These are phyloP conservation scores for Limnephilus rhombicus DNA, from an alignment of 2,888 invertebrate genomes.

Conservation along the genomic window DNA sequence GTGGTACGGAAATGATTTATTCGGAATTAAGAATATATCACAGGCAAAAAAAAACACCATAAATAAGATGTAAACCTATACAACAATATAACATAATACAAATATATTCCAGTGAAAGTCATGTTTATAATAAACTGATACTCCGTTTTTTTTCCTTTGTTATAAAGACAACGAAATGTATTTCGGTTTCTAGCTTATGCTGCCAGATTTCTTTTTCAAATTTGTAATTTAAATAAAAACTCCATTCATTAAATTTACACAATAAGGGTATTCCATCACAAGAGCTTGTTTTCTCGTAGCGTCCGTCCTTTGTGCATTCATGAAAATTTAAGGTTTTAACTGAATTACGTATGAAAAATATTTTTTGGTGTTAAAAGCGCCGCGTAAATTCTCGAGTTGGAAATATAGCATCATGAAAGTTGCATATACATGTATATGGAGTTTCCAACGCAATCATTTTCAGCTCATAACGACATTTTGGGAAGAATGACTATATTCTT, in stretches of 20 bases:
- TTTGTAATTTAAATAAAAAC: slow-evolving; percentile 7
- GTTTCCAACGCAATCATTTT: no score
- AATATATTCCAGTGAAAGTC: not conserved
- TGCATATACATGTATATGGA: not conserved
- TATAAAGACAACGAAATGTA: slow-evolving; percentile 14
- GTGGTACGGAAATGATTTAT: not conserved
- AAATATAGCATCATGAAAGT: not conserved
- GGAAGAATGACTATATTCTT: no score
- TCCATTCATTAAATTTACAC: not conserved
- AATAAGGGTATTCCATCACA: not conserved
- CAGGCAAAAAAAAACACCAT: not conserved
- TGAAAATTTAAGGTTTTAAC: not conserved
- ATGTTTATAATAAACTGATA: not conserved
- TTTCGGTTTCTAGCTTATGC: not conserved
- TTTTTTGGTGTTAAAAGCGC: not conserved
- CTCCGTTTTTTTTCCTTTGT: not conserved
- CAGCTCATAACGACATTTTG: not conserved
- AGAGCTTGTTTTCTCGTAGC: not conserved
- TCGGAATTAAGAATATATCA: not conserved
- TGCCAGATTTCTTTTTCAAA: not conserved
- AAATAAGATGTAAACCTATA: not conserved
- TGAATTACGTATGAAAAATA: not conserved
- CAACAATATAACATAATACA: not conserved
- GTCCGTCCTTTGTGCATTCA: not conserved
- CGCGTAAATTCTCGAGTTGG: not conserved